Evolutionary conservation across 2,888 invertebrate genomes (phyloP), one percentile per base, ranked within the genome.

Genomic region (Orthosia gothica): DNA sequence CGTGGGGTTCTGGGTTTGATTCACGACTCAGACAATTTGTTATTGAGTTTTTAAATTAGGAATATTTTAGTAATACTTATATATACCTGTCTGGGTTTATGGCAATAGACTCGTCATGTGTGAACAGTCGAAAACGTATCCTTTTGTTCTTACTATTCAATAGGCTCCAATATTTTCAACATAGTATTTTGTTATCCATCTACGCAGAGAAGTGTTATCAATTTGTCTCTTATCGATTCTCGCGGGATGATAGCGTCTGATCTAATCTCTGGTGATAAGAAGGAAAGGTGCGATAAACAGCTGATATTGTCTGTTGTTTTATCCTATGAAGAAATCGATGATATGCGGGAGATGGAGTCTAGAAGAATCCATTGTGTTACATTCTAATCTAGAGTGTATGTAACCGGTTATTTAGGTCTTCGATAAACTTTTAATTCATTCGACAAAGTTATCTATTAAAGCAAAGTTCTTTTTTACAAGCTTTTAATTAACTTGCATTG

Each of bases 211-310:
- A 16, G 7, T 40, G 23, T 55, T 71, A 71, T 80, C 81, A 54
- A n/a, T n/a, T 12, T n/a, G 15, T 49, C 45, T 59, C 26, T 57
- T 76, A 81, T 81, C 69, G 68, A 76, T 69, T n/a, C 57, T 40
- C 23, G 13, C 26, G 62, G 40, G 68, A 47, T 66, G 70, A 82
- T 65, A 82, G 45, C 20, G 54, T 20, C n/a, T 20, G 59, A 61
- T 81, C 76, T 81, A 20, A 82, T 78, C 70, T 62, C 0, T 18
- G 7, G 0, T 70, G 78, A 81, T 81, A 77, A 68, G 12, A 65
- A 70, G 54, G 70, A 68, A 18, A 77, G 20, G 45, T 4, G 40
- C 12, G 81, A 81, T 81, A 82, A 81, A 70, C 63, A 77, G 54
- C 59, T 65, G 78, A 70, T 65, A 82, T 54, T 16, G 61, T 49